Percentiles rank a stretch among this genome's conserved stretches.
These are phyloP conservation scores for Daboia siamensis DNA, from an alignment of 2,113 vertebrate genomes.

Conservation along the genomic window DNA sequence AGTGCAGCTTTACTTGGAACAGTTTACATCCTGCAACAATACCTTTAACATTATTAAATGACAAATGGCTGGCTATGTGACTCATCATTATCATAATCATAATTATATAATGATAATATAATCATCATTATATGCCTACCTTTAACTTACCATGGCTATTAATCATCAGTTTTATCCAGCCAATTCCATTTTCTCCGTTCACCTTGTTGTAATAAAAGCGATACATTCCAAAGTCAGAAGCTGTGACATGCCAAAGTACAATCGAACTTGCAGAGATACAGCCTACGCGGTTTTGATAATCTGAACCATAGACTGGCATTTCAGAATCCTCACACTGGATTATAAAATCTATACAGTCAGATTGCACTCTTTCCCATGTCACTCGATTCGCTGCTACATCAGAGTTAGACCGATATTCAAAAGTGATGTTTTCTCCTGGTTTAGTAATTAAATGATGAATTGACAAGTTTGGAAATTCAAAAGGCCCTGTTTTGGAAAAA, in stretches of 20 bases:
- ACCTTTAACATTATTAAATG: background rate
- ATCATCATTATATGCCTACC: background rate
- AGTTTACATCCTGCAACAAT: background rate
- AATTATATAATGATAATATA: background rate
- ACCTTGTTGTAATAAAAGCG: slow-evolving; percentile 58
- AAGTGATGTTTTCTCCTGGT: slow-evolving; percentile 60
- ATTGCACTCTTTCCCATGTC: slow-evolving; percentile 71
- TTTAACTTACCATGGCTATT: slow-evolving; percentile 60
- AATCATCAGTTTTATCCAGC: slow-evolving; percentile 21
- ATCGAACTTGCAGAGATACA: slow-evolving; percentile 58
- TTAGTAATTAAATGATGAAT: slow-evolving; percentile 35
- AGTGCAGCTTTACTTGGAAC: background rate
- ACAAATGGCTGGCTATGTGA: background rate
- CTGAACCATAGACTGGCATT: slow-evolving; percentile 48
- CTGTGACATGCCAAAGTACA: slow-evolving; percentile 49
- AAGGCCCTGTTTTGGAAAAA: slow-evolving; percentile 45
- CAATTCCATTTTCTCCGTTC: slow-evolving; percentile 55
- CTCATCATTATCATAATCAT: background rate
- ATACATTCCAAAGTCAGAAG: slow-evolving; percentile 70
- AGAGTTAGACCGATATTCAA: slow-evolving; percentile 61
- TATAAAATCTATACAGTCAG: slow-evolving; percentile 53
- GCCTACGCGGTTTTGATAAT: slow-evolving; percentile 60
- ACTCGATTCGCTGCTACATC: slow-evolving; percentile 50
- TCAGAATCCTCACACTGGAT: slow-evolving; percentile 60
- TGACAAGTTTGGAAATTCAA: slow-evolving; percentile 29